Evolutionary conservation across 1,140 invertebrate genomes (phyloP), one percentile per base, ranked within the genome.

Genomic region (Drosophila tsacasi): DNA sequence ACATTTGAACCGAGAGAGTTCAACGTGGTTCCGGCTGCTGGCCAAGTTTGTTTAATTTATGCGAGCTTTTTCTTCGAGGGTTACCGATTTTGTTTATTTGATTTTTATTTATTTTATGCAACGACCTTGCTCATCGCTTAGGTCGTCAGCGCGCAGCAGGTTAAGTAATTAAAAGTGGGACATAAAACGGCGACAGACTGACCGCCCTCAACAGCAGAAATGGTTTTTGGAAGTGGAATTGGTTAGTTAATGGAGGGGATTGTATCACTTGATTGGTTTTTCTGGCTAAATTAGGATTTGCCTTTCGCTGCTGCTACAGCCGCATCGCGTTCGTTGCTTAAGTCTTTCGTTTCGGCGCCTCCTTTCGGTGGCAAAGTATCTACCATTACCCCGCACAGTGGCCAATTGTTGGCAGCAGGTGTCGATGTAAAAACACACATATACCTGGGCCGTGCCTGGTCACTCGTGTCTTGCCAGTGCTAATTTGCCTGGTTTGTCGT

Each of bases 21-120:
- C 74, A 78, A 23, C 42, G 44, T 21, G 83, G 85, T 89, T 89
- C 83, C 83, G 83, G 83, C 81, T 87, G 52, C 64, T 72, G 39
- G 39, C 46, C 75, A 40, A 40, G 58, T 58, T 71, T 68, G 47
- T 60, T 83, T 83, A 86, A 83, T 87, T 87, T 69, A 87, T 87
- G 77, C 61, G 23, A 12, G 37, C 46, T 47, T 46, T 69, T 83
- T 64, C 57, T 32, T 57, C 21, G 57, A 54, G 58, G 64, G 46
- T 54, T 57, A 69, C 54, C 23, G 71, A 74, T 89, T 57, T 57
- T 89, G 73, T 87, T 84, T 84, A 89, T 89, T 84, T 69, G 77
- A 89, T 73, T 81, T 87, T 90, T 90, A 87, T 89, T 76, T 89
- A 87, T 87, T 87, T 87, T 87, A 89, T 89, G 84, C 84, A 89